Conservation (phyloP, 2,113 vertebrate genomes). For the Cinclus mexicanus region DNA sequence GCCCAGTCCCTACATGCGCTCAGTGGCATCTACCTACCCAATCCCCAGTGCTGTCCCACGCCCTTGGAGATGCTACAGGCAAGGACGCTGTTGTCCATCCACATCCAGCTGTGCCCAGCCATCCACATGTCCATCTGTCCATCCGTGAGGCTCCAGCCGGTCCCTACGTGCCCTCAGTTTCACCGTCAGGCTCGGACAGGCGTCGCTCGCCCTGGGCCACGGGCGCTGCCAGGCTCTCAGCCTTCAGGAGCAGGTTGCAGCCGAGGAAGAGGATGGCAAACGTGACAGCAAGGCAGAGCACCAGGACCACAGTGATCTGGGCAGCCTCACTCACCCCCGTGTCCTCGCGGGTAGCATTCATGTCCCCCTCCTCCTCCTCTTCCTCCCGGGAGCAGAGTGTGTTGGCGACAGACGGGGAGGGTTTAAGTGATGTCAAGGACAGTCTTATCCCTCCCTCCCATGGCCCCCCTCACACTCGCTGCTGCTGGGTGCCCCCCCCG, state of each 20-base stretch:
- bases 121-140: background rate
- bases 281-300: constrained; percentile 88
- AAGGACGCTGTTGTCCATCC: background rate
- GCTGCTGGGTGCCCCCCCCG: background rate
- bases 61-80: background rate
- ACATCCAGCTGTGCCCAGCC: rapidly evolving
- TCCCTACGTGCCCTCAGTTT: constrained; percentile 72
- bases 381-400: background rate
- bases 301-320: constrained; percentile 89
- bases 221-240: constrained; percentile 86
- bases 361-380: background rate
- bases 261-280: constrained; percentile 90
- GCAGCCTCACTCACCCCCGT: constrained; percentile 64
- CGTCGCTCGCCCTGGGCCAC: constrained; percentile 73
- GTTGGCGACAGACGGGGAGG: background rate
- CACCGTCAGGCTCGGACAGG: constrained; percentile 79
- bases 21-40: background rate
- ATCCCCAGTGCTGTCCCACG: rapidly evolving
- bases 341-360: background rate
- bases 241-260: constrained; percentile 89
- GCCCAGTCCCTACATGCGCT: background rate
- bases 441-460: background rate
- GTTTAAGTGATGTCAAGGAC: constrained; percentile 55
- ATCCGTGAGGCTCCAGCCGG: rapidly evolving
- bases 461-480: background rate